phyloP scores from a whole-genome alignment of 2,797 vertebrate species.

The Tokudaia tokunoshimensis region DNA sequence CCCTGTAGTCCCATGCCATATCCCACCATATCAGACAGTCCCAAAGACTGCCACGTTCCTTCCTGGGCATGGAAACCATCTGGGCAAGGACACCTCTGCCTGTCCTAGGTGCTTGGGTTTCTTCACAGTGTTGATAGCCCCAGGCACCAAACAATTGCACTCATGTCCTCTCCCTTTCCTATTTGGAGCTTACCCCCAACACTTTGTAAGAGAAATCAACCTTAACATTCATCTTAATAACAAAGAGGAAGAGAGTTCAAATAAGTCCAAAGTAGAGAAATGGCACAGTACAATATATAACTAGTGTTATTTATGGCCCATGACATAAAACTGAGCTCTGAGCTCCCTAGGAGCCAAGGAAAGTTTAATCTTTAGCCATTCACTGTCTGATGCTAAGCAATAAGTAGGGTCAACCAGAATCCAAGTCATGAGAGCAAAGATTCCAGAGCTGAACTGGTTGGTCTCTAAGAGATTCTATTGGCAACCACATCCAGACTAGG shows the following conservation, averaged over 20 bases:
- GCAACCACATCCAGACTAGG: background rate
- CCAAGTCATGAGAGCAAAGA: background rate
- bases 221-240: background rate
- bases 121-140: background rate
- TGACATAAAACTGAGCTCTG: background rate
- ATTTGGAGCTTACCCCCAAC: background rate
- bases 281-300: accelerated
- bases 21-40: too few species aligned
- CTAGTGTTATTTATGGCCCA: background rate
- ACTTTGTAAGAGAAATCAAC: background rate
- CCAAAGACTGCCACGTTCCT: background rate
- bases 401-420: too few species aligned
- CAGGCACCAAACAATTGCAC: background rate
- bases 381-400: background rate
- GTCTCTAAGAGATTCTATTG: background rate
- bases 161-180: accelerated
- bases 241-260: background rate
- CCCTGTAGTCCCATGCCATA: too few species aligned
- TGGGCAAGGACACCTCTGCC: too few species aligned
- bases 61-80: too few species aligned
- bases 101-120: accelerated
- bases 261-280: background rate
- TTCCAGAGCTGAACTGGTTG: accelerated
- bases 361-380: background rate
- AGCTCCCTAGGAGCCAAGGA: background rate